phyloP scores from a whole-genome alignment of 2,797 vertebrate genomes.

The Enteromius paludinosus region DNA sequence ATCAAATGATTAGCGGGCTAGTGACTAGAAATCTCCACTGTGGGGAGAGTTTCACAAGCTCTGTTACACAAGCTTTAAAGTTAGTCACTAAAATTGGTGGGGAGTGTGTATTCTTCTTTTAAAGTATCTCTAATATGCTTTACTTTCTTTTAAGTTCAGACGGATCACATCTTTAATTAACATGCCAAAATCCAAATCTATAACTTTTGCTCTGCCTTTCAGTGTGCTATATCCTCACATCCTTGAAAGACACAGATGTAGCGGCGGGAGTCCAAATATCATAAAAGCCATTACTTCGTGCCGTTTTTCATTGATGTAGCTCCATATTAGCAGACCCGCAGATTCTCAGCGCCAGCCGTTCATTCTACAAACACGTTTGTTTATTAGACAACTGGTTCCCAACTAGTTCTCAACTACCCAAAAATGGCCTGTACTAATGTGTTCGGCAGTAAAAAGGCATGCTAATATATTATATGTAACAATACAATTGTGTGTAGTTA shows the following conservation, averaged over 20 bases:
- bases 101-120: not conserved
- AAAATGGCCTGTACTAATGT: not conserved
- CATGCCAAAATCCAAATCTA: not conserved
- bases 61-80: slow-evolving; percentile 21
- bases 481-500: not conserved
- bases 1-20: slow-evolving; percentile 64
- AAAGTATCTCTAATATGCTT: slow-evolving; percentile 10
- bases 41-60: slow-evolving; percentile 1
- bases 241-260: not conserved
- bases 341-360: not conserved
- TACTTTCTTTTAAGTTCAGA: slow-evolving; percentile 25
- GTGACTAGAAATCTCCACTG: slow-evolving; percentile 35
- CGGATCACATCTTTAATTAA: slow-evolving; percentile 12
- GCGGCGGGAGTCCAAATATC: not conserved
- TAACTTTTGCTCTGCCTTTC: not conserved
- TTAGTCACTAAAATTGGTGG: slow-evolving; percentile 13
- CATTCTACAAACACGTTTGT: not conserved
- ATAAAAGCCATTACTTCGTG: not conserved
- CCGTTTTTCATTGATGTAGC: not conserved
- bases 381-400: not conserved
- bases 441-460: not conserved
- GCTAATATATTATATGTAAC: not conserved
- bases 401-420: not conserved
- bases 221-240: not conserved
- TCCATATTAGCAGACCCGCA: not conserved